These are phyloP conservation scores for Prunella strophiata DNA, from an alignment of 2,797 vertebrate species.

Conservation along the genomic window DNA sequence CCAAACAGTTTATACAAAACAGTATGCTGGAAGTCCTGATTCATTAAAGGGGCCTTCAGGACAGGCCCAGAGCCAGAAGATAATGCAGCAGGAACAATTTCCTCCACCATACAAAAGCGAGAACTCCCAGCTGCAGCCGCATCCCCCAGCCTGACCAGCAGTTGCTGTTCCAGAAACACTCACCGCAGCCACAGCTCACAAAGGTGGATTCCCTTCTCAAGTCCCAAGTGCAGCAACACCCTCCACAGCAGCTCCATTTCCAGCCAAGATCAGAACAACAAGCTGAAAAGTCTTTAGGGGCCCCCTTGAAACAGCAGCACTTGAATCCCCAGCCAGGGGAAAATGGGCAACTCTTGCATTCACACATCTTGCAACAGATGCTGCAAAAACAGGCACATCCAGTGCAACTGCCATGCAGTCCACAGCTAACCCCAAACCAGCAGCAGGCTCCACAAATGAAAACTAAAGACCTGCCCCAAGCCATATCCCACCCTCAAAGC, in stretches of 20 bases:
- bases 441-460: slow-evolving; percentile 63
- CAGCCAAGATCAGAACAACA: slow-evolving; percentile 69
- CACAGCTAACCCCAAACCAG: slow-evolving; percentile 70
- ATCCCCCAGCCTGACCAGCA: slow-evolving; percentile 81
- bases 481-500: slow-evolving; percentile 30
- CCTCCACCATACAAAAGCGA: slow-evolving; percentile 68
- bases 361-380: slow-evolving; percentile 78
- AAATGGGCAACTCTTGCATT: slow-evolving; percentile 78
- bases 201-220: slow-evolving; percentile 65
- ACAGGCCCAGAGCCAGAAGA: slow-evolving; percentile 77
- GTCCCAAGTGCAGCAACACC: slow-evolving; percentile 69
- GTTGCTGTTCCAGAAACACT: slow-evolving; percentile 76
- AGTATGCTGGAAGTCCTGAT: slow-evolving; percentile 79
- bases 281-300: slow-evolving; percentile 70
- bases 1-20: slow-evolving; percentile 76
- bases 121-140: slow-evolving; percentile 71
- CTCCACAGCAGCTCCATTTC: slow-evolving; percentile 74
- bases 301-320: slow-evolving; percentile 80
- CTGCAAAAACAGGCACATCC: slow-evolving; percentile 76
- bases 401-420: slow-evolving; percentile 37
- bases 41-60: slow-evolving; percentile 73
- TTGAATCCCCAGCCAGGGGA: slow-evolving; percentile 81
- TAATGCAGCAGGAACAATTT: slow-evolving; percentile 74
- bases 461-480: slow-evolving; percentile 63
- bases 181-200: slow-evolving; percentile 47